Conservation (phyloP, 1,140 invertebrate species). For the Philopotamus ludificatus region DNA sequence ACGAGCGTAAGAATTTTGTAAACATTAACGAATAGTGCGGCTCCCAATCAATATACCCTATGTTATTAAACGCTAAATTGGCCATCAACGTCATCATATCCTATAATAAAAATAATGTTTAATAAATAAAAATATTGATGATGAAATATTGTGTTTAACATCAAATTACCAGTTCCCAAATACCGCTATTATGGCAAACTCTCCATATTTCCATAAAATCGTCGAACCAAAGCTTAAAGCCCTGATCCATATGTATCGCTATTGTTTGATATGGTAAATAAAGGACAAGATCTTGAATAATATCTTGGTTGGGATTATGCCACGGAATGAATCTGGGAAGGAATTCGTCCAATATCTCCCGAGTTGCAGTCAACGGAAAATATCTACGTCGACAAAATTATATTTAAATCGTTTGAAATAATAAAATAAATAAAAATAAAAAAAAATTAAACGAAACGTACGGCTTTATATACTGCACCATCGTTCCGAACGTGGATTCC, state of each 20-base stretch:
- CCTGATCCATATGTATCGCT: slow-evolving; percentile 62
- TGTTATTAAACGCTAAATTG: slow-evolving; percentile 69
- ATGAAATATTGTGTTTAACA: too few species aligned
- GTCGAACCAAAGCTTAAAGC: slow-evolving; percentile 80
- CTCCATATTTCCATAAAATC: slow-evolving; percentile 80
- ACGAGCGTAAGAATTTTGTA: slow-evolving; percentile 70
- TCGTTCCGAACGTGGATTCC: slow-evolving; percentile 52
- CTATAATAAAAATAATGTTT: slow-evolving; percentile 49
- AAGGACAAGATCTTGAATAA: slow-evolving; percentile 65
- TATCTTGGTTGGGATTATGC: slow-evolving; percentile 60
- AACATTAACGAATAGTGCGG: slow-evolving; percentile 82
- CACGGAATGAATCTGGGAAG: slow-evolving; percentile 75
- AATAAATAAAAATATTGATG: neutral
- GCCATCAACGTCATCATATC: slow-evolving; percentile 73
- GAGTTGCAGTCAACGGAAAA: slow-evolving; percentile 72
- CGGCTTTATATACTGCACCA: slow-evolving; percentile 56
- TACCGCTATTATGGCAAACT: slow-evolving; percentile 67
- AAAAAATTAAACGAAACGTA: slow-evolving; percentile 49
- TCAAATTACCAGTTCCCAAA: slow-evolving; percentile 75
- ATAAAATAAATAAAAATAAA: slow-evolving; percentile 21
- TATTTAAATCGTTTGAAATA: slow-evolving; percentile 10
- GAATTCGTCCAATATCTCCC: slow-evolving; percentile 86
- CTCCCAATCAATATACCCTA: slow-evolving; percentile 87
- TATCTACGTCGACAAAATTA: slow-evolving; percentile 57
- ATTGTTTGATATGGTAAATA: slow-evolving; percentile 75